Percentiles rank a stretch among this genome's conserved stretches.
phyloP scores from a whole-genome alignment of 92 coral and sea anemone genomes.

The Blastomussa wellsi region DNA sequence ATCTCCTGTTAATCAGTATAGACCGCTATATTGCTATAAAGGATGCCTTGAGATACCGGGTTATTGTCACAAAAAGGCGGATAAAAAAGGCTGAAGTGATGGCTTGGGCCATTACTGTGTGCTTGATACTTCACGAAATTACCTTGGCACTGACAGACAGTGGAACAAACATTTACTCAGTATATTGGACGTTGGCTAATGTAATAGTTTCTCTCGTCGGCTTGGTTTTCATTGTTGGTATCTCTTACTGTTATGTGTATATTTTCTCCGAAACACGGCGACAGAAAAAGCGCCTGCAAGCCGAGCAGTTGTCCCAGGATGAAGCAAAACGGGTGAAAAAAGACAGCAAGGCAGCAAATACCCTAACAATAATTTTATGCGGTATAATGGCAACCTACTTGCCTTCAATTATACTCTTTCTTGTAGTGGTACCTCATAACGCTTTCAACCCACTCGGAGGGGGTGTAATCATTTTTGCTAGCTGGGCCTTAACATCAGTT shows the following conservation, averaged over 20 bases:
- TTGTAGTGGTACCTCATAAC: background rate
- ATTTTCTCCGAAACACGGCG: constrained; percentile 23
- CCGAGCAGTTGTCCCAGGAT: background rate
- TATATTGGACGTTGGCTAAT: background rate
- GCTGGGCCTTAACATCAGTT: background rate
- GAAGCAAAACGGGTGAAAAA: background rate
- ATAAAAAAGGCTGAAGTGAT: background rate
- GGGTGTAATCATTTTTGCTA: background rate
- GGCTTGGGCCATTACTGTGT: background rate
- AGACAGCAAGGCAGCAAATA: constrained; percentile 1
- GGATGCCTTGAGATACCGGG: background rate
- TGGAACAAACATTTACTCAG: background rate
- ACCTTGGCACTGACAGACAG: background rate
- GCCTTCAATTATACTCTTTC: background rate
- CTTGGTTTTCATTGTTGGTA: background rate
- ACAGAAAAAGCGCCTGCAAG: constrained; percentile 6
- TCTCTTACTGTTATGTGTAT: background rate
- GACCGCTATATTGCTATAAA: constrained; percentile 17
- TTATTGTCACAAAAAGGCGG: background rate
- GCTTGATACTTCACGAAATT: background rate
- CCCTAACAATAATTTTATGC: background rate
- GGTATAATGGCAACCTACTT: constrained; percentile 7
- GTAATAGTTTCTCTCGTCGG: background rate
- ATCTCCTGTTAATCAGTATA: background rate
- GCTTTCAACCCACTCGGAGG: background rate